Evolutionary conservation across 2,888 invertebrate species (phyloP), one percentile per base, ranked within the genome.

Genomic region (Neocrepidodera transversa): DNA sequence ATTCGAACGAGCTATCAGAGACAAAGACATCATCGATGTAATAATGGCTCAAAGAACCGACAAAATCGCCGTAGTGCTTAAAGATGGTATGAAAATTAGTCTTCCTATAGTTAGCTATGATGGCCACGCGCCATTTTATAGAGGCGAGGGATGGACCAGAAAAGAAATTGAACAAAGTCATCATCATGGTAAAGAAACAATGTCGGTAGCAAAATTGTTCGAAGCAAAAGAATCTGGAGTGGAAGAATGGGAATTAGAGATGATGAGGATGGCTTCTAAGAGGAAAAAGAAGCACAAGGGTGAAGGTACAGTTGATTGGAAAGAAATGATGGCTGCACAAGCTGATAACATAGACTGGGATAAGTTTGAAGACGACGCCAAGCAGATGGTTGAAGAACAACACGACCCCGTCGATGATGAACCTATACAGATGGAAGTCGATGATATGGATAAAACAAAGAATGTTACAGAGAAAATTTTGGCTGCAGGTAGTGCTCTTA

Each of bases 21-120:
- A 90, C 69, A 90, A 89, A 64, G 89, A 90, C 69, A 88, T 92
- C 40, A 82, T 86, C 59, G 90, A 90, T 72, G 87, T 91, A 1
- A 87, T 90, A 85, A 79, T 91, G 18, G 89, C 90, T 2, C 87
- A 89, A 69, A 87, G 89, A 74, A 86, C 86, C 52, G 90, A 90
- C 72, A 89, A 87, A 55, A 87, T 91, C 64, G 79, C 90, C 4
- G 83, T 91, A 10, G 85, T 87, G 78, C 81, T 88, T 68, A 86
- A 85, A 73, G 86, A 88, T 70, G 89, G 89, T 1, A 85, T 85
- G 48, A 88, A 86, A 78, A 85, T 91, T 8, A 87, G 88, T 1
- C 84, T 91, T 75, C 89, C 89, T 0, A 51, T 78, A 11, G 70
- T 73, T 3, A 67, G 69, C 5, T 79, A 76, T 65, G 76, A 78